A percentile compares a stretch with the other conserved stretches of the same genome.
These are phyloP conservation scores for Kryptolebias marmoratus DNA, from an alignment of 2,113 vertebrate genomes.

Conservation along the genomic window DNA sequence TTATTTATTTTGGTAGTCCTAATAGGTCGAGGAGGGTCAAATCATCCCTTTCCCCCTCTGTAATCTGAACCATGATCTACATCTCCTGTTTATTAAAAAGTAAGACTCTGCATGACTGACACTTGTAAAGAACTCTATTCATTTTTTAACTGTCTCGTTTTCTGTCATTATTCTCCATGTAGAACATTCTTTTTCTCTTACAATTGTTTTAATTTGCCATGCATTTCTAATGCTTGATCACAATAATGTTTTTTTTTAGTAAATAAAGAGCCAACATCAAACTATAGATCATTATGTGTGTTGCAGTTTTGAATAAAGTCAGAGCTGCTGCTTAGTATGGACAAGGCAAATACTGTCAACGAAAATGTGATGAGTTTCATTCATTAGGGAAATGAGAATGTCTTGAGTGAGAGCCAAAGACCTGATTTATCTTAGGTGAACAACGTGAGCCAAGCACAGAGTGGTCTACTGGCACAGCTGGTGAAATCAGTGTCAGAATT, in stretches of 20 bases:
- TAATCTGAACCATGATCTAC: no score
- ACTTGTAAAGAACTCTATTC: slow-evolving; percentile 3
- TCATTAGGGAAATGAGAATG: slow-evolving; percentile 75
- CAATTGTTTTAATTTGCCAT: slow-evolving; percentile 2
- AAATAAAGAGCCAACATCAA: slow-evolving; percentile 12
- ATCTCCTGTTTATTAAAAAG: no score
- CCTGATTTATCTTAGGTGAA: slow-evolving; percentile 55
- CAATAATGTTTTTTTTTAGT: slow-evolving; percentile 4
- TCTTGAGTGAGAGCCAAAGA: slow-evolving; percentile 63
- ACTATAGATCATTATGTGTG: neutral
- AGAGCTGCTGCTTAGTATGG: slow-evolving; percentile 28
- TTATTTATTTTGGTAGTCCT: no score
- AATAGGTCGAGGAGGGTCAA: no score
- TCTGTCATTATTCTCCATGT: slow-evolving; percentile 31
- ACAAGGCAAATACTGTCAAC: slow-evolving; percentile 12
- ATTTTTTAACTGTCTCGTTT: slow-evolving; percentile 1
- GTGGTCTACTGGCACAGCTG: slow-evolving; percentile 74
- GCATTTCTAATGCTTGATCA: neutral
- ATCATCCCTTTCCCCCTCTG: no score
- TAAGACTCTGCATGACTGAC: no score
- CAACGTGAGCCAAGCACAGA: slow-evolving; percentile 63
- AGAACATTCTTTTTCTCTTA: slow-evolving; percentile 3
- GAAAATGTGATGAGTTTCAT: slow-evolving; percentile 42
- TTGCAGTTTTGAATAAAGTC: slow-evolving; percentile 10
- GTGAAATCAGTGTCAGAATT: slow-evolving; percentile 38